Evolutionary conservation across 2,888 invertebrate species (phyloP).

Genomic region (Calephelis perditalis): DNA sequence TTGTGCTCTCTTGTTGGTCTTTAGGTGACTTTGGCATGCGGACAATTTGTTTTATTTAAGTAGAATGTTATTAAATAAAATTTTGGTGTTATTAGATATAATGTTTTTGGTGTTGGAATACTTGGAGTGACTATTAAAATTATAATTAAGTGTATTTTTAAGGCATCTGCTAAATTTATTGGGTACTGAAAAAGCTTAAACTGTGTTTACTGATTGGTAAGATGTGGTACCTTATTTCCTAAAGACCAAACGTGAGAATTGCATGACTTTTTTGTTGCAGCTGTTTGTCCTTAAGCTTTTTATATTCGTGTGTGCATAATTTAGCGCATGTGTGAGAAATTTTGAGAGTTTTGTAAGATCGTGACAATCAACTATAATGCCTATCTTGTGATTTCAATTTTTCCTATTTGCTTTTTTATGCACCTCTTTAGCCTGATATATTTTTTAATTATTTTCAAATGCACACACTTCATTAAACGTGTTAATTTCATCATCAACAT

Average conservation of each 20-base stretch:
- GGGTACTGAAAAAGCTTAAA: slow-evolving; percentile 59
- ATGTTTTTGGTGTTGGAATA: slow-evolving; percentile 26
- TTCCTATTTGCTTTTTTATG: slow-evolving; percentile 70
- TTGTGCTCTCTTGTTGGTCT: slow-evolving; percentile 67
- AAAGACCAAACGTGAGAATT: slow-evolving; percentile 77
- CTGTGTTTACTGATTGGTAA: slow-evolving; percentile 43
- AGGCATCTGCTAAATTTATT: slow-evolving; percentile 75
- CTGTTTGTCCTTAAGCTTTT: slow-evolving; percentile 55
- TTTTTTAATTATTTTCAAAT: slow-evolving; percentile 20
- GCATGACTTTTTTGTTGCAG: slow-evolving; percentile 65
- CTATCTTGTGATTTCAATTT: slow-evolving; percentile 75
- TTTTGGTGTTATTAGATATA: slow-evolving; percentile 13
- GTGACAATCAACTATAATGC: slow-evolving; percentile 45
- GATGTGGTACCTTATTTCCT: slow-evolving; percentile 59
- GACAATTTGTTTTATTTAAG: slow-evolving; percentile 15
- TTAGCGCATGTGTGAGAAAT: slow-evolving; percentile 74
- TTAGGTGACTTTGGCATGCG: slow-evolving; percentile 62
- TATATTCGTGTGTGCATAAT: slow-evolving; percentile 49
- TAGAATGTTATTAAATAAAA: slow-evolving; percentile 5
- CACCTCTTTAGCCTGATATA: slow-evolving; percentile 37
- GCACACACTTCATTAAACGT: slow-evolving; percentile 17
- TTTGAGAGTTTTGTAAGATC: slow-evolving; percentile 38
- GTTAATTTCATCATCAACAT: slow-evolving; percentile 14
- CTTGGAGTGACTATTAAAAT: slow-evolving; percentile 54
- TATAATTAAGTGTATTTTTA: slow-evolving; percentile 46